These are phyloP conservation scores for Mechanitis mazaeus DNA, from an alignment of 2,888 invertebrate species.

Conservation along the genomic window DNA sequence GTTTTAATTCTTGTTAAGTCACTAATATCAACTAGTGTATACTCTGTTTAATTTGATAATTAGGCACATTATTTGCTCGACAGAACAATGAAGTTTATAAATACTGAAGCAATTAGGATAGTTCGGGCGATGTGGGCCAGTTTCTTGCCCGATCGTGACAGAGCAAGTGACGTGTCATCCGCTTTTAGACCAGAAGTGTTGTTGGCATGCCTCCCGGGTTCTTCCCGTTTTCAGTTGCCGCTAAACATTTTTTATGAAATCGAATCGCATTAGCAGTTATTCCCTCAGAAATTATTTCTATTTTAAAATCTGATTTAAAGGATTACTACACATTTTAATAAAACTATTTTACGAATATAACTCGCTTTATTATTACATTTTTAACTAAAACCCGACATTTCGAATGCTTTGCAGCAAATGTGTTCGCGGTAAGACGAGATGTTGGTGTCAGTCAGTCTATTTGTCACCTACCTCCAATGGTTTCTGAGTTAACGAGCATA, in stretches of 20 bases:
- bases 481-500: too few relatives aligned
- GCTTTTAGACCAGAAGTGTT: conserved; percentile 61
- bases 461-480: too few relatives aligned
- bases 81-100: conserved; percentile 32
- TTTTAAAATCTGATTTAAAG: not conserved
- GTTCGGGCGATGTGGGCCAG: conserved; percentile 30
- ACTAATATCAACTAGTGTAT: not conserved
- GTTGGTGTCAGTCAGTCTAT: too few relatives aligned
- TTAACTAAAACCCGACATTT: too few relatives aligned
- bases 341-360: too few relatives aligned
- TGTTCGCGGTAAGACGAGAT: too few relatives aligned
- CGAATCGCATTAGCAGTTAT: conserved; percentile 17
- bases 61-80: conserved; percentile 24
- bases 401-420: too few relatives aligned
- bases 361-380: too few relatives aligned
- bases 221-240: conserved; percentile 52
- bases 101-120: conserved; percentile 38
- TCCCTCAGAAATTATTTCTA: conserved; percentile 11
- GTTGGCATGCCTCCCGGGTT: conserved; percentile 54
- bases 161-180: conserved; percentile 56
- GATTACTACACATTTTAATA: too few relatives aligned
- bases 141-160: conserved; percentile 37
- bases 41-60: conserved; percentile 16
- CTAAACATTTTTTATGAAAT: conserved; percentile 37
- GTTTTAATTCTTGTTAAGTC: too few relatives aligned